Conservation (phyloP, 1,140 invertebrate genomes). For the Tetramorium alpestre region DNA sequence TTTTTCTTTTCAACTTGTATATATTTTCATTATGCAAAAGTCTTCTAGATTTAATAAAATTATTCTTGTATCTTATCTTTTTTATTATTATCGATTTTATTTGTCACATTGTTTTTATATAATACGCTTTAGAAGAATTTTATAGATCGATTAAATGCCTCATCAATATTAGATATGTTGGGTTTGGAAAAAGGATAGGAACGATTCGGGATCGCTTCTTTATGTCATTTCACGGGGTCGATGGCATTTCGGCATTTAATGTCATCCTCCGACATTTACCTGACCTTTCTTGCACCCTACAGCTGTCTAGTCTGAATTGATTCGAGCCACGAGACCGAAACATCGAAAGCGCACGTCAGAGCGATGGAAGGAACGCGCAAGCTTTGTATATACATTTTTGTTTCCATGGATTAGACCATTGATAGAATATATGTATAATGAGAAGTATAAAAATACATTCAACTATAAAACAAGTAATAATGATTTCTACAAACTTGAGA, state of each 20-base stretch:
- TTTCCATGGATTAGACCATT: background rate
- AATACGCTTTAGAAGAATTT: background rate
- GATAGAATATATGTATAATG: background rate
- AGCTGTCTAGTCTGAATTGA: conserved; percentile 31
- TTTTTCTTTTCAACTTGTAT: background rate
- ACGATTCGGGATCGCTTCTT: background rate
- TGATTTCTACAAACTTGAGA: background rate
- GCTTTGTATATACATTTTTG: background rate
- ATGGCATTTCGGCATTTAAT: conserved; percentile 72
- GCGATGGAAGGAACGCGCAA: background rate
- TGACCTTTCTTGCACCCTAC: conserved; percentile 68
- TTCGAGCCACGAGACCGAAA: conserved; percentile 26
- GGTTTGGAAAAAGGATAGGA: background rate
- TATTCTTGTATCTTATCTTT: background rate
- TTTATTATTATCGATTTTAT: background rate
- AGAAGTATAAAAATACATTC: background rate
- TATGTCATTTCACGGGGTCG: conserved; percentile 18
- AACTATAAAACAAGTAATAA: background rate
- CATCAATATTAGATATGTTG: background rate
- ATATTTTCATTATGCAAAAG: background rate
- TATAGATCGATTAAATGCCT: background rate
- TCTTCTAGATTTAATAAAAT: background rate
- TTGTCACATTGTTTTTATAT: background rate
- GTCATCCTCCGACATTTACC: conserved; percentile 71
- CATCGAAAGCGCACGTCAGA: background rate